Evolutionary conservation across 2,888 invertebrate genomes (phyloP).

Genomic region (Archaeoteleia sp.): DNA sequence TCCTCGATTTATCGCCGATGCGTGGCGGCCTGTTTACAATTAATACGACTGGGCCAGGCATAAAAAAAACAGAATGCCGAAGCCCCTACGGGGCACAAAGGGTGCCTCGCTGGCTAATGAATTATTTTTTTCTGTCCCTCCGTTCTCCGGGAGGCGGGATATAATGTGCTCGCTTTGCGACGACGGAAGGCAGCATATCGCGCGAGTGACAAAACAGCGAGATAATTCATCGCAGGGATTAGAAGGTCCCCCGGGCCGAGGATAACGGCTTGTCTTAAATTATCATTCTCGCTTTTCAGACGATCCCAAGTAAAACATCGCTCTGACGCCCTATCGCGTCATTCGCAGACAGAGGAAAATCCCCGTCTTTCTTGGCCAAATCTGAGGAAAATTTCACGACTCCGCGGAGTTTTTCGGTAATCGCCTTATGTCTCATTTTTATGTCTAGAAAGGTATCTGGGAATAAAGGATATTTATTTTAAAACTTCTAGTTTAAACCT

Average conservation of each 20-base stretch:
- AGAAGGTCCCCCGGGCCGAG: slow-evolving; percentile 46
- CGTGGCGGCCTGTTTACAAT: slow-evolving; percentile 50
- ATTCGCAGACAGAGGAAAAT: slow-evolving; percentile 24
- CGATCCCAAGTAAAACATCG: slow-evolving; percentile 51
- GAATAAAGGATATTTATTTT: slow-evolving; percentile 21
- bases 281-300: slow-evolving; percentile 56
- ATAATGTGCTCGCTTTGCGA: slow-evolving; percentile 6
- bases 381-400: slow-evolving; percentile 20
- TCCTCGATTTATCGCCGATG: slow-evolving; percentile 59
- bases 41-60: slow-evolving; percentile 36
- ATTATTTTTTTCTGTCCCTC: slow-evolving; percentile 18
- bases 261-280: slow-evolving; percentile 53
- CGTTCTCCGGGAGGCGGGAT: slow-evolving; percentile 1
- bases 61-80: slow-evolving; percentile 14
- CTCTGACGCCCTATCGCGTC: slow-evolving; percentile 2
- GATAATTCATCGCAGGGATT: slow-evolving; percentile 61
- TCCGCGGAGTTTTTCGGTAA: slow-evolving; percentile 22
- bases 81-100: slow-evolving; percentile 33
- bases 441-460: slow-evolving; percentile 18
- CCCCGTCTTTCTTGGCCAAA: slow-evolving; percentile 7
- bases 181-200: slow-evolving; percentile 12
- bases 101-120: slow-evolving; percentile 26
- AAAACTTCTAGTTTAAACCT: no score
- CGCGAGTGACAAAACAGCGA: slow-evolving; percentile 55
- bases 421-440: slow-evolving; percentile 26